Evolutionary conservation across 2,888 invertebrate genomes (phyloP).

Genomic region (Tenthredo notha): DNA sequence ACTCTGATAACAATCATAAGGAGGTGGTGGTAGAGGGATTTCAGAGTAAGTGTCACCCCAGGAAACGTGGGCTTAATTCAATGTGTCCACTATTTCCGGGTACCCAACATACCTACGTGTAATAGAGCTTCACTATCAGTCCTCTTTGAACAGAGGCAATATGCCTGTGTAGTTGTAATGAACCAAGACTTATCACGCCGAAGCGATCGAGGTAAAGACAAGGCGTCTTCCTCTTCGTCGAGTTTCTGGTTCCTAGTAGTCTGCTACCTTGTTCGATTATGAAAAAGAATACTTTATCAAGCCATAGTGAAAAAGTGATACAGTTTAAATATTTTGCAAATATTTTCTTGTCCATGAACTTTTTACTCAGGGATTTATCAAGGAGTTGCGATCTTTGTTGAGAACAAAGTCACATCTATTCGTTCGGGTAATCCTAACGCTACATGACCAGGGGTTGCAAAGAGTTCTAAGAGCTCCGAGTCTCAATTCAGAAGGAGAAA

Average conservation of each 20-base stretch:
- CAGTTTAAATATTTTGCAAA: neutral
- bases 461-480: constrained; percentile 10
- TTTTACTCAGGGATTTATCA: neutral
- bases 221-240: neutral
- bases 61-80: constrained; percentile 25
- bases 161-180: constrained; percentile 15
- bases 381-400: neutral
- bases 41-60: constrained; percentile 35
- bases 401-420: constrained; percentile 18
- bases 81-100: constrained; percentile 40
- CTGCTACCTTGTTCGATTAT: neutral
- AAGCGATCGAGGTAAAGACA: neutral
- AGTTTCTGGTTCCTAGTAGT: neutral
- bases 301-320: neutral
- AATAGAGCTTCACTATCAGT: neutral
- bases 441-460: neutral
- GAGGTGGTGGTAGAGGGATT: neutral
- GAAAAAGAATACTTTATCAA: neutral
- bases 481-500: neutral
- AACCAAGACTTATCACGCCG: neutral
- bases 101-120: constrained; percentile 10
- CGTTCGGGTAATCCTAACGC: neutral
- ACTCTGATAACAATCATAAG: constrained; percentile 18
- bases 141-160: neutral
- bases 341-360: neutral